These are phyloP conservation scores for Pseudopodoces humilis DNA, from an alignment of 2,113 vertebrate species.

Conservation along the genomic window DNA sequence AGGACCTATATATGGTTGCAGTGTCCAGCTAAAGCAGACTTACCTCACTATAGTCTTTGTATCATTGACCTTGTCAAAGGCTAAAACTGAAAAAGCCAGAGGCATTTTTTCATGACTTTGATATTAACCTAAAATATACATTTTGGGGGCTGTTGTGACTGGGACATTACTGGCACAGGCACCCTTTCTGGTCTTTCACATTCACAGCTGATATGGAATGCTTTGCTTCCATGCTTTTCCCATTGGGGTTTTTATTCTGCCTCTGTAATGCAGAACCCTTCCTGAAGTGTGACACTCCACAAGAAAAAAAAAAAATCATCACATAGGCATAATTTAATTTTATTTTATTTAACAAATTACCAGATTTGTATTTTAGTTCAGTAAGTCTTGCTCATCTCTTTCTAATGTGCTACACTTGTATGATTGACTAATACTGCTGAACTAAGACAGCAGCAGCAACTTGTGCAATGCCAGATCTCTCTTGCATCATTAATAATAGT, in stretches of 20 bases:
- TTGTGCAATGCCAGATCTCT: conserved; percentile 9
- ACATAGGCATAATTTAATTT: neutral
- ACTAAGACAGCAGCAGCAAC: conserved; percentile 24
- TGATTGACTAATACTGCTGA: conserved; percentile 31
- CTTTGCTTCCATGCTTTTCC: neutral
- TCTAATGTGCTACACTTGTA: conserved; percentile 2
- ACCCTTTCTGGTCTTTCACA: neutral
- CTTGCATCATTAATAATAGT: conserved; percentile 55
- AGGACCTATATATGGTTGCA: neutral
- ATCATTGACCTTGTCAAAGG: neutral
- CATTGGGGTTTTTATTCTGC: neutral
- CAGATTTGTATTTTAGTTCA: conserved; percentile 14
- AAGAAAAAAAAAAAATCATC: neutral
- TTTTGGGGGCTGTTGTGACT: neutral
- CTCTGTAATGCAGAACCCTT: neutral
- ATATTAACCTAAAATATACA: neutral
- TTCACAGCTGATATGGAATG: neutral
- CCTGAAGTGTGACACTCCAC: neutral
- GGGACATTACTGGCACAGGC: neutral
- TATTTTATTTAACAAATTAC: conserved; percentile 23
- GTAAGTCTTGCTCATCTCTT: conserved; percentile 9
- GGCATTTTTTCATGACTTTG: fast-evolving
- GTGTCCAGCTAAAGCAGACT: neutral
- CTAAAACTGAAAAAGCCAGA: neutral
- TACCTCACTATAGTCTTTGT: neutral